Conservation (phyloP, 1,140 invertebrate species). For the Lycorma delicatula region DNA sequence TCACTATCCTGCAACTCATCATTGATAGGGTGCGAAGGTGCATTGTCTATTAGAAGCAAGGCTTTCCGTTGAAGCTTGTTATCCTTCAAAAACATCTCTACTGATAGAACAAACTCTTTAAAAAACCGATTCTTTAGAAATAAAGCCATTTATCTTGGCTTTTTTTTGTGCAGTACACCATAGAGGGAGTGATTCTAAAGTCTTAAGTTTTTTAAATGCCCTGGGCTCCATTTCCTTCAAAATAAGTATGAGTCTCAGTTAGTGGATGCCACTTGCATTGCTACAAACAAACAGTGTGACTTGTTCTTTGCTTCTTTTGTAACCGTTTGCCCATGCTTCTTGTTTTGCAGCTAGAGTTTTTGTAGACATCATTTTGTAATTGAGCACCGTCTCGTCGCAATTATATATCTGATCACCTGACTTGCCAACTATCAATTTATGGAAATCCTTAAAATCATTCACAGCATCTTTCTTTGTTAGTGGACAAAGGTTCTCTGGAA, state of each 20-base stretch:
- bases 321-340: constrained; percentile 22
- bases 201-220: constrained; percentile 28
- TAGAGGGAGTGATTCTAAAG: constrained; percentile 25
- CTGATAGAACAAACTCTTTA: constrained; percentile 13
- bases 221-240: constrained; percentile 30
- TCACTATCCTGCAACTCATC: constrained; percentile 3
- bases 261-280: constrained; percentile 29
- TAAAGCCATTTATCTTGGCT: constrained; percentile 32
- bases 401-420: constrained; percentile 31
- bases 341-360: constrained; percentile 25
- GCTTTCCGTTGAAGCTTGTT: constrained; percentile 33
- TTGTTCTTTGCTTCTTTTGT: constrained; percentile 26
- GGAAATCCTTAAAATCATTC: no score
- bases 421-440: no score
- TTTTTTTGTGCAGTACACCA: constrained; percentile 34
- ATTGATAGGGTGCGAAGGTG: constrained; percentile 24
- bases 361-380: constrained; percentile 29
- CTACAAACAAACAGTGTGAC: constrained; percentile 19
- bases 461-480: no score
- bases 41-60: constrained; percentile 37
- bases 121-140: constrained; percentile 35
- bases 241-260: constrained; percentile 29
- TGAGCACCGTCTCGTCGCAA: constrained; percentile 31
- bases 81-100: constrained; percentile 23
- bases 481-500: no score